Base-by-base conservation (phyloP, 2,113 vertebrate genomes). In the Cebus imitator region DNA sequence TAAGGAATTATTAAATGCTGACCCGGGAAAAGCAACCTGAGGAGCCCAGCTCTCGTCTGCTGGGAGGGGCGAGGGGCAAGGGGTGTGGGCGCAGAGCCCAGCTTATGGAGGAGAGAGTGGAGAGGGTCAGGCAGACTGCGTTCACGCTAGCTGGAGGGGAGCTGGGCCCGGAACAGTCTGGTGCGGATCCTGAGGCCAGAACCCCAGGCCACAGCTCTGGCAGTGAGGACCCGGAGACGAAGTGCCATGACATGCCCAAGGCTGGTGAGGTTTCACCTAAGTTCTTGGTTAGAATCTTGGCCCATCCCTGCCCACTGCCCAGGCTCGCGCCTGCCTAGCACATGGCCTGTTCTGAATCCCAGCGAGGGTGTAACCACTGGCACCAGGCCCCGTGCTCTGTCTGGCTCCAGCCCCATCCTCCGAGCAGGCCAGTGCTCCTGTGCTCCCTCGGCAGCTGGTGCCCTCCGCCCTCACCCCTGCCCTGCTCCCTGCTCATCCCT, bases 11-110 rank as follows among this genome's bases (percentile, higher is more conserved):
- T 8, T 32, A 43, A 16, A 11, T 13, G 58, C 70, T 23, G 23
- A 66, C 30, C 27, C 48, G 43, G 23, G 61, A 70, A 16, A 17
- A 50, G 55, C 32, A 52, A 20, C 43, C 4, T 8, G n/a, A 45
- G 52, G 27, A 5, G 18, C 4, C 52, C 37, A 32, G 45, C 55
- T 73, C 12, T 50, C 40, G 12, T 78, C 21, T 76, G 16, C 32
- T 16, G 10, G 25, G 45, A 8, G 13, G 32, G 9, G 32, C 0
- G 2, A 13, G 13, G 21, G 12, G 32, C 0, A 2, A 13, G 12
- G 27, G 12, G 2, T 64, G 61, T 64, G 11, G 48, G 3, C 64
- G 2, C 3, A 2, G 21, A 70, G 25, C 25, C 78, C 64, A 48
- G 35, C 23, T 18, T 27, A 2, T 13, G 11, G 30, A 21, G 25